Conservation (phyloP, 2,113 vertebrate species). For the Lates calcarifer region DNA sequence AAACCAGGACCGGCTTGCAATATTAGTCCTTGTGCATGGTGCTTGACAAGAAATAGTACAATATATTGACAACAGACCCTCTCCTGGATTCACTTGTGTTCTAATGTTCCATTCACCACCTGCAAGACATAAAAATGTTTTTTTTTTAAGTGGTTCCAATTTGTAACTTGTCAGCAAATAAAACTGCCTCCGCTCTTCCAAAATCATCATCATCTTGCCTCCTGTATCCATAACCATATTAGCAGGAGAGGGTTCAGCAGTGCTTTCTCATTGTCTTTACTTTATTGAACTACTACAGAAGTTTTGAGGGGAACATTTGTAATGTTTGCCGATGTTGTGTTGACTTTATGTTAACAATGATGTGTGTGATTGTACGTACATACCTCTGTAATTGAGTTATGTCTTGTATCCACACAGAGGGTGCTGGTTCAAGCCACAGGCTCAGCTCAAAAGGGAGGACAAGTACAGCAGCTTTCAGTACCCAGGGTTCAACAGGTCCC, state of each 20-base stretch:
- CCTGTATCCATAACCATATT: constrained; percentile 69
- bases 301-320: neutral
- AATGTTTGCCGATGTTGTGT: constrained; percentile 33
- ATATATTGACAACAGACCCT: neutral
- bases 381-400: constrained; percentile 75
- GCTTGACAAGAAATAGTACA: neutral
- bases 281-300: neutral
- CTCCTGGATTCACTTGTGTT: neutral
- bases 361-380: constrained; percentile 57
- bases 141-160: constrained; percentile 29
- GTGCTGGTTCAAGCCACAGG: constrained; percentile 94
- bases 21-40: neutral
- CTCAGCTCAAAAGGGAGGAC: constrained; percentile 91
- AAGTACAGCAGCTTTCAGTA: constrained; percentile 92
- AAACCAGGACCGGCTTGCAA: neutral
- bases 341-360: constrained; percentile 40
- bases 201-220: constrained; percentile 13
- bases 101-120: neutral
- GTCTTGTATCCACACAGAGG: constrained; percentile 88
- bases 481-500: constrained; percentile 93
- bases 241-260: constrained; percentile 34
- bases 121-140: constrained; percentile 4
- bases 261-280: neutral
- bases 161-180: constrained; percentile 15
- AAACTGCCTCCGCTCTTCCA: constrained; percentile 11